Base-by-base conservation (phyloP, 2,888 invertebrate species). In the Drosophila mimetica region DNA sequence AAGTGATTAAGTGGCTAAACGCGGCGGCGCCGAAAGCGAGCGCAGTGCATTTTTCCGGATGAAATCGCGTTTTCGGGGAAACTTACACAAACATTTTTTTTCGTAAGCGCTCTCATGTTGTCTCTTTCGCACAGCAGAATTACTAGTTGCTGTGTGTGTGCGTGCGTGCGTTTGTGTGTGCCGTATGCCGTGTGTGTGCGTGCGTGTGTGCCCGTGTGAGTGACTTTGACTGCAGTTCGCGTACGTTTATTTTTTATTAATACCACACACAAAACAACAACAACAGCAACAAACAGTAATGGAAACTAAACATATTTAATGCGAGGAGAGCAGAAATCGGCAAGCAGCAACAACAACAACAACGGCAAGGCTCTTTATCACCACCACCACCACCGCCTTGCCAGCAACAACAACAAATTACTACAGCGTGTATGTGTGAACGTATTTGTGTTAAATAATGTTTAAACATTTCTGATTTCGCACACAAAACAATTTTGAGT, bases 61-160 rank as follows among this genome's bases (percentile, higher is more conserved):
- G 11, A 65, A 83, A 70, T 70, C 75, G 64, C 60, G 46, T 30
- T 74, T 84, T 73, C 63, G 51, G 50, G 71, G 51, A 64, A 55
- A 67, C 32, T 63, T 63, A 32, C 59, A 64, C 37, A 79, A 63
- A 79, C 70, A 73, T 44, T 28, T 65, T 71, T 80, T 78, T 84
- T 81, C 85, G 67, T 86, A 81, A 81, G 85, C 77, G 81, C 78
- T 77, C 52, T 46, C 47, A 57, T 71, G 50, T 61, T 61, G 51
- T 73, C 73, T 55, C 73, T 52, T 58, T 71, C 72, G 70, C 72
- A 53, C 70, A 69, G 86, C 86, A 80, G 86, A 87, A 87, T 85
- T 83, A 83, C 83, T 85, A 83, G 83, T 83, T 87, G 83, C 83
- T 83, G 83, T 87, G 78, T 82, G 78, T 79, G 86, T 71, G 48